Percentiles rank a stretch among this genome's conserved stretches.
phyloP scores from a whole-genome alignment of 2,113 vertebrate species.

The Corythoichthys haematopterus region DNA sequence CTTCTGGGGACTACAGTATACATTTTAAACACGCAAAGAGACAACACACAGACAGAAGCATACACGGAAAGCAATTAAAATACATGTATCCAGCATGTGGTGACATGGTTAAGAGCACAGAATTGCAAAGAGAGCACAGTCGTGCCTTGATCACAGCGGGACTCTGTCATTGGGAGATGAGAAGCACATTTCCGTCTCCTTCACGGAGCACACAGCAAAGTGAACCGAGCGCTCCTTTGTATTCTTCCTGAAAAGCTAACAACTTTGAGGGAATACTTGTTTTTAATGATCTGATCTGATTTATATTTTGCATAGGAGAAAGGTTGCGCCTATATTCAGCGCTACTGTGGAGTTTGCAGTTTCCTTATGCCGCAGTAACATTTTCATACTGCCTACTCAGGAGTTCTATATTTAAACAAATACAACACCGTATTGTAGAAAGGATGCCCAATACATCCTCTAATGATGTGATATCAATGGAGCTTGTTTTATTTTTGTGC shows the following conservation, averaged over 20 bases:
- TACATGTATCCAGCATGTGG: constrained; percentile 26
- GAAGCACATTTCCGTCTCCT: constrained; percentile 55
- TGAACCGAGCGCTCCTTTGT: constrained; percentile 16
- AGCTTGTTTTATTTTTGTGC: constrained; percentile 1
- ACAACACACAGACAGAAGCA: constrained; percentile 12
- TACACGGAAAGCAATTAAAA: constrained; percentile 41
- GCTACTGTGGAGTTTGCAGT: constrained; percentile 13
- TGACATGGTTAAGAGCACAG: constrained; percentile 32
- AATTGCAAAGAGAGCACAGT: constrained; percentile 27
- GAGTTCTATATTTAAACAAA: constrained; percentile 18
- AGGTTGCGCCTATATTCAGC: background rate
- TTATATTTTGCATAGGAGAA: background rate
- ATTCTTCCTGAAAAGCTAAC: background rate
- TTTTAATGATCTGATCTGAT: background rate
- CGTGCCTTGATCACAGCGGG: constrained; percentile 60
- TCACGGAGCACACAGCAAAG: constrained; percentile 42
- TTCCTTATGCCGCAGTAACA: constrained; percentile 18
- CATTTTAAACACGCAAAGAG: constrained; percentile 33
- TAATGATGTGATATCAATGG: background rate
- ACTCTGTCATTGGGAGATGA: constrained; percentile 21
- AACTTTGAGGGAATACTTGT: background rate
- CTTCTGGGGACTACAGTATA: constrained; percentile 10
- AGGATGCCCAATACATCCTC: constrained; percentile 1
- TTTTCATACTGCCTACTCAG: constrained; percentile 26
- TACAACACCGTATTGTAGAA: background rate